phyloP scores from a whole-genome alignment of 2,888 invertebrate species.

The Thera obeliscata region DNA sequence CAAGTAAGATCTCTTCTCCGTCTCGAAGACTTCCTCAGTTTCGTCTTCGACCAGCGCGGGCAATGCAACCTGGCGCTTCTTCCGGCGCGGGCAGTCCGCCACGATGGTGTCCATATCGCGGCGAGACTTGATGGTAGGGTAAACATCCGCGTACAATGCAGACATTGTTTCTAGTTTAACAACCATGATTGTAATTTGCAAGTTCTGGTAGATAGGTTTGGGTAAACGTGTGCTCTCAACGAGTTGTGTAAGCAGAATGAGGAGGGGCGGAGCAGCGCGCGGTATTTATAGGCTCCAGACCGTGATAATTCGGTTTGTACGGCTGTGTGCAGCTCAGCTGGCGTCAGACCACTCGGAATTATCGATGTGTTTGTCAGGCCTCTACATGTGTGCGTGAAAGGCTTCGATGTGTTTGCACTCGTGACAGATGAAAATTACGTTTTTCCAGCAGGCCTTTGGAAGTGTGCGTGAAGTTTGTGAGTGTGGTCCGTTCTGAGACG shows the following conservation, averaged over 20 bases:
- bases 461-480: constrained; percentile 33
- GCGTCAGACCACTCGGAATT: constrained; percentile 34
- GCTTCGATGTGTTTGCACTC: constrained; percentile 36
- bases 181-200: constrained; percentile 56
- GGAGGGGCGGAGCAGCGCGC: constrained; percentile 54
- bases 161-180: constrained; percentile 71
- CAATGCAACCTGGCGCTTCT: constrained; percentile 61
- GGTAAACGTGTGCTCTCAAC: constrained; percentile 54
- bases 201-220: constrained; percentile 38
- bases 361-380: constrained; percentile 31
- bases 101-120: constrained; percentile 61
- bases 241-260: constrained; percentile 61
- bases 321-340: constrained; percentile 44
- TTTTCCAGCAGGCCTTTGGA: constrained; percentile 31
- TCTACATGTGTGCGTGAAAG: constrained; percentile 29
- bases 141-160: constrained; percentile 65
- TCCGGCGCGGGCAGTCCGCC: constrained; percentile 62
- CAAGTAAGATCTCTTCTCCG: constrained; percentile 62
- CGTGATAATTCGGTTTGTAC: constrained; percentile 56
- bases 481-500: constrained; percentile 35
- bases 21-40: constrained; percentile 64
- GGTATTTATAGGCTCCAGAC: constrained; percentile 61
- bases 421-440: constrained; percentile 39
- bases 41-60: constrained; percentile 71
- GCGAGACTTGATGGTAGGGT: constrained; percentile 60